Conservation (phyloP, 2,888 invertebrate genomes). For the Pandemis heparana region DNA sequence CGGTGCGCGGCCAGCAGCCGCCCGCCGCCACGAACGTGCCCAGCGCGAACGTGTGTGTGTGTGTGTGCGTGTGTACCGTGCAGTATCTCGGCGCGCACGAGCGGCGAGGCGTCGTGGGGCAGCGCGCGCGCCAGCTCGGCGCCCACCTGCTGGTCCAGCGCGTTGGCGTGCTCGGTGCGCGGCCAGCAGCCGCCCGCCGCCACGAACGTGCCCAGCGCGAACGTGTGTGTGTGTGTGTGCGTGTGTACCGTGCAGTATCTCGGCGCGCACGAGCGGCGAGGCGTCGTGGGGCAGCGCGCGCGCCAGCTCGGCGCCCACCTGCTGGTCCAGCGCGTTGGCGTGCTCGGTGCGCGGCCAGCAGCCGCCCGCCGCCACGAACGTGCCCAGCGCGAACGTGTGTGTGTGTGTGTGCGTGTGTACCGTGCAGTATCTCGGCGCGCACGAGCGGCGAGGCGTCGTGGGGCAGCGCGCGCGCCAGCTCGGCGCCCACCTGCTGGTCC, state of each 20-base stretch:
- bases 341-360: slow-evolving; percentile 93
- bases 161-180: slow-evolving; percentile 95
- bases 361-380: slow-evolving; percentile 94
- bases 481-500: slow-evolving; percentile 90
- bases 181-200: slow-evolving; percentile 91
- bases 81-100: slow-evolving; percentile 95
- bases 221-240: slow-evolving; percentile 60
- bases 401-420: slow-evolving; percentile 70
- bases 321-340: slow-evolving; percentile 84
- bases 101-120: slow-evolving; percentile 93
- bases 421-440: slow-evolving; percentile 94
- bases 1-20: slow-evolving; percentile 90
- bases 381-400: slow-evolving; percentile 94
- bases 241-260: slow-evolving; percentile 92
- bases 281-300: slow-evolving; percentile 94
- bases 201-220: slow-evolving; percentile 97
- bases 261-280: slow-evolving; percentile 94
- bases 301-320: slow-evolving; percentile 96
- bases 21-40: slow-evolving; percentile 97
- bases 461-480: slow-evolving; percentile 93
- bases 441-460: slow-evolving; percentile 96
- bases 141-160: slow-evolving; percentile 86
- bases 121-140: slow-evolving; percentile 96
- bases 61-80: slow-evolving; percentile 86
- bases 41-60: slow-evolving; percentile 89